A percentile compares a stretch with the other conserved stretches of the same genome.
Conservation (phyloP, 2,888 invertebrate genomes). For the Xylophagus ater region DNA sequence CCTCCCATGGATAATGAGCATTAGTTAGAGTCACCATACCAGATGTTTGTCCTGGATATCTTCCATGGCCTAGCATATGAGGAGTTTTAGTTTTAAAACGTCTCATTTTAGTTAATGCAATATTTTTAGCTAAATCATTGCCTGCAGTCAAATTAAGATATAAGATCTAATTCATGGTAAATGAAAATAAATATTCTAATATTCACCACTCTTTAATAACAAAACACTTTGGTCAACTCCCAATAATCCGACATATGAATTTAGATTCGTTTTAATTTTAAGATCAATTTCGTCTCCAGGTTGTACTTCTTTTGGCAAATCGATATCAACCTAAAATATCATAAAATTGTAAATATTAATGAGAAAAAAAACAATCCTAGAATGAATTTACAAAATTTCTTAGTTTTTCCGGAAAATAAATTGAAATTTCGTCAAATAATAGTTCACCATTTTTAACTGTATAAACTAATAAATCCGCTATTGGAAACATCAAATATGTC, state of each 20-base stretch:
- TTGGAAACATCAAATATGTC: too few species aligned
- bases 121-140: conserved; percentile 41
- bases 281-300: too few species aligned
- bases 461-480: too few species aligned
- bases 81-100: conserved; percentile 45
- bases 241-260: too few species aligned
- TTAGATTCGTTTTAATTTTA: too few species aligned
- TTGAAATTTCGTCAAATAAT: conserved; percentile 73
- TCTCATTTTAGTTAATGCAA: conserved; percentile 49
- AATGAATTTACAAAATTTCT: too few species aligned
- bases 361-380: too few species aligned
- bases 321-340: conserved; percentile 61
- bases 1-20: conserved; percentile 28
- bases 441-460: conserved; percentile 60
- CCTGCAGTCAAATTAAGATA: conserved; percentile 7
- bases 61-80: conserved; percentile 27
- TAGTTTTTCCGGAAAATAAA: too few species aligned
- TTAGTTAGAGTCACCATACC: conserved; percentile 33
- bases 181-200: too few species aligned
- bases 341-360: too few species aligned
- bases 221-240: too few species aligned
- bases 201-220: conserved; percentile 61
- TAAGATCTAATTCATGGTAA: too few species aligned
- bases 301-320: conserved; percentile 49
- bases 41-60: conserved; percentile 28